These are phyloP conservation scores for Polydrusus pterygomalis DNA, from an alignment of 2,888 invertebrate genomes.

Conservation along the genomic window DNA sequence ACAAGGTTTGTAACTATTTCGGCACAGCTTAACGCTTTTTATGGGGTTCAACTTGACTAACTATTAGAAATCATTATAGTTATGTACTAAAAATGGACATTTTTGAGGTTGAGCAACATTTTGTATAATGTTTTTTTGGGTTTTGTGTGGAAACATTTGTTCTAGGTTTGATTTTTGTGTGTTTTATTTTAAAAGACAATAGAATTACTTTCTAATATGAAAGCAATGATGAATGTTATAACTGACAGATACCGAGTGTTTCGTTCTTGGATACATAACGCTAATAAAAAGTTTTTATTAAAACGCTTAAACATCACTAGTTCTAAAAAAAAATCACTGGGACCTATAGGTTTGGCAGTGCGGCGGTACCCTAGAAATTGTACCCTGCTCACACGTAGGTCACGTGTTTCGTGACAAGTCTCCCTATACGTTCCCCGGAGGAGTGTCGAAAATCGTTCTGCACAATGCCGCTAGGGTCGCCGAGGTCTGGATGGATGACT, in stretches of 20 bases:
- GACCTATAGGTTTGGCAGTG: constrained; percentile 95
- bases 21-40: background rate
- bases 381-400: constrained; percentile 96
- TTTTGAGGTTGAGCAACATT: background rate
- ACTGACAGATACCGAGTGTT: too few relatives aligned
- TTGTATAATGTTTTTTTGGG: background rate
- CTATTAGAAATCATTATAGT: background rate
- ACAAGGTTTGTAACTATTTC: too few relatives aligned
- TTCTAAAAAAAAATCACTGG: constrained; percentile 22
- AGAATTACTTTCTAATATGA: background rate
- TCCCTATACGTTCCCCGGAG: constrained; percentile 97
- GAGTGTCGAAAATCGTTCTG: constrained; percentile 97
- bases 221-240: too few relatives aligned
- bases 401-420: constrained; percentile 99
- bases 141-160: background rate
- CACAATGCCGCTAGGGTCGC: constrained; percentile 99
- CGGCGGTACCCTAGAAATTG: constrained; percentile 95
- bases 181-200: background rate
- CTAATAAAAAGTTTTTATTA: too few relatives aligned
- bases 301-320: too few relatives aligned
- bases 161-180: background rate
- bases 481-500: constrained; percentile 99
- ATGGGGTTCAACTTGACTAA: background rate
- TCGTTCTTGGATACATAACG: too few relatives aligned
- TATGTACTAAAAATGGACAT: constrained; percentile 9